Conservation (phyloP, 1,140 invertebrate genomes). For the Nomia melanderi region DNA sequence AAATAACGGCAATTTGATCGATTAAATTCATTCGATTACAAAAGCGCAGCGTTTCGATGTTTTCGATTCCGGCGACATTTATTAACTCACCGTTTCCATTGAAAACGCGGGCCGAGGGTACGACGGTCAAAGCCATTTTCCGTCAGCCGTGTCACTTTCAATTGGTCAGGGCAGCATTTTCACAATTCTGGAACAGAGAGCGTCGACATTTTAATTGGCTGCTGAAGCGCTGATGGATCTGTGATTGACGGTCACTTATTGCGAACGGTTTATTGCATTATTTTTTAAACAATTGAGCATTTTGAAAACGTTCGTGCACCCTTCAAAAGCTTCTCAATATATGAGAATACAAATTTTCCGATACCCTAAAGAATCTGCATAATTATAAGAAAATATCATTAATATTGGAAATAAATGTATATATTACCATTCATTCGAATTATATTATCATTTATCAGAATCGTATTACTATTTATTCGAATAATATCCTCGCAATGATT, state of each 20-base stretch:
- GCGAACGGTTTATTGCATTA: background rate
- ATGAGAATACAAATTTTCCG: too few relatives aligned
- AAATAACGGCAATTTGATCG: background rate
- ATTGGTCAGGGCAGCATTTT: slow-evolving; percentile 33
- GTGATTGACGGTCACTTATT: background rate
- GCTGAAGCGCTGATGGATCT: slow-evolving; percentile 19
- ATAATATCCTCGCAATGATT: too few relatives aligned
- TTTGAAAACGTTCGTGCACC: too few relatives aligned
- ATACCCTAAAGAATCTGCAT: too few relatives aligned
- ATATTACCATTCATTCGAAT: too few relatives aligned
- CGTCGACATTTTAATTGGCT: slow-evolving; percentile 4
- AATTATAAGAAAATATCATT: too few relatives aligned
- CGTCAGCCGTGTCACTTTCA: slow-evolving; percentile 27
- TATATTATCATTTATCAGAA: too few relatives aligned
- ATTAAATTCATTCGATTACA: background rate
- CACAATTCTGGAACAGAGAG: slow-evolving; percentile 49
- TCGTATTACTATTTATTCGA: too few relatives aligned
- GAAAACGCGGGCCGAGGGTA: slow-evolving; percentile 71
- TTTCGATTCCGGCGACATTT: background rate
- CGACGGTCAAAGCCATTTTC: slow-evolving; percentile 69
- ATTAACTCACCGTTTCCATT: slow-evolving; percentile 71
- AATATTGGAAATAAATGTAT: too few relatives aligned
- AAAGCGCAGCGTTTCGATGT: background rate
- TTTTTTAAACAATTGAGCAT: background rate
- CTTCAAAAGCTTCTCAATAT: background rate